Evolutionary conservation across 2,888 invertebrate genomes (phyloP), one percentile per base, ranked within the genome.

Genomic region (Parnassius mnemosyne): DNA sequence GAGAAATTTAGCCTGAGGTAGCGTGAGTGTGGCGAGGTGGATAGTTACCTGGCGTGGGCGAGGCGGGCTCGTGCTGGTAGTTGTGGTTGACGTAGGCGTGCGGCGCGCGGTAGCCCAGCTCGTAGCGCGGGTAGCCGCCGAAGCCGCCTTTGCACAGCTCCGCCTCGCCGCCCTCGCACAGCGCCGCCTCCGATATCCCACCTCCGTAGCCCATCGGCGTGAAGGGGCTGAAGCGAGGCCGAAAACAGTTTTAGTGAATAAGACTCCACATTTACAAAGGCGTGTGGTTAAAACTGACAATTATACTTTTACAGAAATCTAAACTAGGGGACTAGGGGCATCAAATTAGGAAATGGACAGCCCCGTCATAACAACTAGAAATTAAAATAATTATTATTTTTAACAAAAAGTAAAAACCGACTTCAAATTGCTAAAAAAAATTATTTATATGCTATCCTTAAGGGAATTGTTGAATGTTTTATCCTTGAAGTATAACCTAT

Each of bases 131-230:
- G 77, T 89, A 90, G 55, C 89, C 88, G 60, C 87, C 76, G 77
- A 89, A 89, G 0, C 89, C 89, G 41, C 86, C 76, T 76, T 86
- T 86, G 83, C 88, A 87, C 56, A 88, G 78, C 53, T 89, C 87
- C 0, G 84, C 71, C 60, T 87, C 87, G 5, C 81, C 74, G 56
- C 76, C 73, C 68, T 89, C 90, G 73, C 87, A 87, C 2, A 82
- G 82, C 10, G 84, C 78, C 43, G 78, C 71, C 61, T 85, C 85
- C 2, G 81, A 70, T 51, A 83, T 85, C 83, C 87, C 87, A 47
- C 86, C 83, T 58, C 86, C 84, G 76, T 89, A 89, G 7, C 89
- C 88, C 91, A 91, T 91, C 0, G 90, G 88, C 2, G 89, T 88
- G 1, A 91, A 80, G 1, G 90, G 86, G 61, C 90, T 90, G 80